Percentiles rank a stretch among this genome's conserved stretches.
phyloP scores from a whole-genome alignment of 2,888 invertebrate species.

The Laspeyria flexula region DNA sequence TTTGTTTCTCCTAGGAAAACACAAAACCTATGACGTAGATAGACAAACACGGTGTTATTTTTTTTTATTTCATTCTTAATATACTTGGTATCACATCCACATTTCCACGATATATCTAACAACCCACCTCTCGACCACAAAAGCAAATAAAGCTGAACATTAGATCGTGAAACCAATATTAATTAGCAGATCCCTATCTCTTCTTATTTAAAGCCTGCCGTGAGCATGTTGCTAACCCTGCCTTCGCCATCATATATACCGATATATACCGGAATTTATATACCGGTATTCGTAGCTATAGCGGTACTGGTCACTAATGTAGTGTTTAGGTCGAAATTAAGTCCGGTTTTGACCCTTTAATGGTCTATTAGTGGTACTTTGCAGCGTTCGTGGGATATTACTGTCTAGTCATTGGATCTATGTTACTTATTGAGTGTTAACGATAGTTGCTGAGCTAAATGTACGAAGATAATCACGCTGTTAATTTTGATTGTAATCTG shows the following conservation, averaged over 20 bases:
- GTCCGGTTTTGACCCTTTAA: slow-evolving; percentile 33
- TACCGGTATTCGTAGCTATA: slow-evolving; percentile 4
- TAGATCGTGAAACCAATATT: slow-evolving; percentile 55
- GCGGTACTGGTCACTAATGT: slow-evolving; percentile 15
- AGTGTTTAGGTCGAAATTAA: slow-evolving; percentile 24
- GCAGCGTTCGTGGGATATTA: slow-evolving; percentile 22
- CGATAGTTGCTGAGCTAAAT: slow-evolving; percentile 10
- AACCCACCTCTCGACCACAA: slow-evolving; percentile 15
- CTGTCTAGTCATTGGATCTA: slow-evolving; percentile 9
- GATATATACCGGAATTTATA: slow-evolving; percentile 9
- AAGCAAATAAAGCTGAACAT: slow-evolving; percentile 43
- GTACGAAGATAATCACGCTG: neutral
- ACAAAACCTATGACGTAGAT: too few species aligned
- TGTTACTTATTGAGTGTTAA: slow-evolving; percentile 9
- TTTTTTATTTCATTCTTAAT: neutral
- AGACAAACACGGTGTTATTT: neutral
- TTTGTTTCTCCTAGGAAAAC: too few species aligned
- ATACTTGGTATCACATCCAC: slow-evolving; percentile 4
- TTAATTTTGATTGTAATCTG: neutral
- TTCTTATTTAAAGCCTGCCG: slow-evolving; percentile 47
- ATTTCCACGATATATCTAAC: slow-evolving; percentile 21
- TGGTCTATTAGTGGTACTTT: slow-evolving; percentile 27
- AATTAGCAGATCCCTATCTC: slow-evolving; percentile 58
- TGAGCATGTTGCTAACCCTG: slow-evolving; percentile 43
- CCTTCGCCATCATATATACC: slow-evolving; percentile 30